Evolutionary conservation across 2,113 vertebrate species (phyloP).

Genomic region (Callorhinus ursinus): DNA sequence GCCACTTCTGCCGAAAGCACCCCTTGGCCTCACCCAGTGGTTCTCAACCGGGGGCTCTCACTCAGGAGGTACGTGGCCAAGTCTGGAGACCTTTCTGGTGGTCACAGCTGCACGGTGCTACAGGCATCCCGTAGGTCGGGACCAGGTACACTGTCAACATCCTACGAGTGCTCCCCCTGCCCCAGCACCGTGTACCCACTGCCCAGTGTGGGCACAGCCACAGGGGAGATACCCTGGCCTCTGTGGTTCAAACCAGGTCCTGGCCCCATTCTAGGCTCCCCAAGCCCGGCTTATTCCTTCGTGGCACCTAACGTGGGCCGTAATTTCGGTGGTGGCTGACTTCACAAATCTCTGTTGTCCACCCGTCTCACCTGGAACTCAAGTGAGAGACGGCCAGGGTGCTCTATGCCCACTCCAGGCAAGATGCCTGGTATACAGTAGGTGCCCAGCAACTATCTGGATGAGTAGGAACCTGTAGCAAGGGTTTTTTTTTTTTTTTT

Average conservation of each 20-base stretch:
- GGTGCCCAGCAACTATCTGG: neutral
- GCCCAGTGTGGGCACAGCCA: fast-evolving
- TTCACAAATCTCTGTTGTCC: too few species aligned
- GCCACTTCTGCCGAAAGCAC: neutral
- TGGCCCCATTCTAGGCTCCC: fast-evolving
- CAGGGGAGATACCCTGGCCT: fast-evolving
- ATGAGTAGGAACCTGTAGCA: neutral
- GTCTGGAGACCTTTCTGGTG: neutral
- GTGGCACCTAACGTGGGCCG: fast-evolving
- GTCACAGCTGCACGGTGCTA: fast-evolving
- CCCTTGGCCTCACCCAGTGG: neutral
- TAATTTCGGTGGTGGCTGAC: neutral
- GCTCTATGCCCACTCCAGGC: neutral
- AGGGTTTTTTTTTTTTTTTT: fast-evolving
- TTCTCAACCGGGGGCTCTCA: neutral
- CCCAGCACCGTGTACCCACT: fast-evolving
- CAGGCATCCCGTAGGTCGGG: neutral
- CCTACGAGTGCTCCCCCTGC: fast-evolving
- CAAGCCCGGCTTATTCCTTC: fast-evolving
- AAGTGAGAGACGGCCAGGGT: fast-evolving
- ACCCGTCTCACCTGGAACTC: neutral
- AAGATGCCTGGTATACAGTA: neutral
- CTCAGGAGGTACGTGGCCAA: fast-evolving
- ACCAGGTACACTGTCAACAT: fast-evolving
- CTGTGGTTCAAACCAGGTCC: fast-evolving